Evolutionary conservation across 2,797 vertebrate species (phyloP).

Genomic region (Stomatorhinus walkeri): DNA sequence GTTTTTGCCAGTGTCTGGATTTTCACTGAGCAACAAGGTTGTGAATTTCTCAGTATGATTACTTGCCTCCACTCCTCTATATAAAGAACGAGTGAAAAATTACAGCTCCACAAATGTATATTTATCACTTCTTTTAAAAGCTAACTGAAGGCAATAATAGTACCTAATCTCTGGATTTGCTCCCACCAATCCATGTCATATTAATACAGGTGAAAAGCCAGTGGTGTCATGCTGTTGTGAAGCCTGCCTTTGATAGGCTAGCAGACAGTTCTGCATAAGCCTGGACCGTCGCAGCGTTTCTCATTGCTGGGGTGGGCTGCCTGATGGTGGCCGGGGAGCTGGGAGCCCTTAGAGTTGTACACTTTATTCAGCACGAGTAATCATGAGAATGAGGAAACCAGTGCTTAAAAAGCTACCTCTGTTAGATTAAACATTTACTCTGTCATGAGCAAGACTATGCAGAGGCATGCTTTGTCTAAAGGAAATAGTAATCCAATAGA

Average conservation of each 20-base stretch:
- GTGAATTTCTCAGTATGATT: not conserved
- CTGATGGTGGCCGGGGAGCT: constrained; percentile 29
- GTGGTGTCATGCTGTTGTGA: not conserved
- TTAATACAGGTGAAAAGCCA: not conserved
- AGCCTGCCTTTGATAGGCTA: not conserved
- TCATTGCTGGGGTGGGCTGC: constrained; percentile 33
- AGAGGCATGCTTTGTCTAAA: not conserved
- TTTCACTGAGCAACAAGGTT: not conserved
- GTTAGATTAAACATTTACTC: not conserved
- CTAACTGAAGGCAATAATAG: not conserved
- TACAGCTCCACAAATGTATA: not conserved
- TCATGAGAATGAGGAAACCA: constrained; percentile 17
- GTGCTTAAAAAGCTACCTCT: not conserved
- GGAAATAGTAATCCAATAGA: constrained; percentile 25
- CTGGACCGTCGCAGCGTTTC: constrained; percentile 28
- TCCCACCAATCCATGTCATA: not conserved
- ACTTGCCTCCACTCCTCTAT: not conserved
- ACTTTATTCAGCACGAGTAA: constrained; percentile 27
- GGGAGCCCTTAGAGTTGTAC: constrained; percentile 39
- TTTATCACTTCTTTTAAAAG: not conserved
- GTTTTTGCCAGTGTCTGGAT: not conserved
- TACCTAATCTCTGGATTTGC: not conserved
- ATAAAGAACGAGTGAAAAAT: not conserved
- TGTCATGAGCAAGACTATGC: not conserved
- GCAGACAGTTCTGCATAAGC: not conserved